Base-by-base conservation (phyloP, 1,140 invertebrate species). In the Lasaia peninsularis region DNA sequence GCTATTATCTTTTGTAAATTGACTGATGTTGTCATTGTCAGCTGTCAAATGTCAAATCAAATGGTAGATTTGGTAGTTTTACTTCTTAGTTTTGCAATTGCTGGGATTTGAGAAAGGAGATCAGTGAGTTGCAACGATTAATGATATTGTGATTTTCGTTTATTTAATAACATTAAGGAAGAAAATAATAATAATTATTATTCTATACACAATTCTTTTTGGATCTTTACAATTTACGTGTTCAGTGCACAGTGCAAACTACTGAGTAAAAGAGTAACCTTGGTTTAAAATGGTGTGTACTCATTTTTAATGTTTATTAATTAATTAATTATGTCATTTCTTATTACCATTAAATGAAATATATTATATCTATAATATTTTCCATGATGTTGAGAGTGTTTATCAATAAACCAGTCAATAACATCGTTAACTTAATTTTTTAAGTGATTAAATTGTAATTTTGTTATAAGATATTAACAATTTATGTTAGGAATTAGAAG, bases 211-310 rank as follows among this genome's bases (percentile, higher is more conserved):
- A 16, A 20, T 18, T 11, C 18, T 44, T 44, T 20, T 44, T 44
- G 10, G 14, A 21, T 20, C 18, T 44, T 44, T 18, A 44, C 4
- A 11, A 44, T 20, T 44, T 21, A 44, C 16, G 20, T 44, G 9
- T 18, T 44, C 18, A 10, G 40, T 10, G 40, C 16, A 44, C 40
- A 11, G 40, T 48, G 40, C 8, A 48, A 44, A 44, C 40, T 20
- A 10, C 40, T 44, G 18, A 20, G 18, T 44, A 44, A 44, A 44
- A 44, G 40, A 44, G 18, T 73, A 73, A 73, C 73, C 70, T 75
- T 75, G 70, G 68, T 65, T 61, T 58, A 68, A 71, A 73, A 69
- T 71, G 68, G 73, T 75, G 57, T 65, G 70, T 62, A 63, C 34
- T 28, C 37, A 40, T 40, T 56, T 44, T 40, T 31, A 56, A 56